phyloP scores from a whole-genome alignment of 2,888 invertebrate genomes.

The Rhaphigaster nebulosa region DNA sequence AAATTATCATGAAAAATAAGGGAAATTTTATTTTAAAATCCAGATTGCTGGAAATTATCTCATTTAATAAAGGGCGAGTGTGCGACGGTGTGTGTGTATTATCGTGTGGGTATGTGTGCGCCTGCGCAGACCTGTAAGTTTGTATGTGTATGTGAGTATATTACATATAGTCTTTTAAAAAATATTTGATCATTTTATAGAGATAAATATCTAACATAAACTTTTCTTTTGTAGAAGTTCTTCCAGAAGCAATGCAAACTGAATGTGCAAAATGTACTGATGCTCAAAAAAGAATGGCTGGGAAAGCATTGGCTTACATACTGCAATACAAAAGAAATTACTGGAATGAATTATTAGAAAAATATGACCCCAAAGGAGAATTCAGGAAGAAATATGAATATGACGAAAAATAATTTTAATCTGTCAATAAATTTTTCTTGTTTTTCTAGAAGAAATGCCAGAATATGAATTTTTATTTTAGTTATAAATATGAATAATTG shows the following conservation, averaged over 20 bases:
- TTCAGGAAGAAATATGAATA: conserved; percentile 61
- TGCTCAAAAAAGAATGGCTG: conserved; percentile 65
- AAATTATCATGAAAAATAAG: too few relatives aligned
- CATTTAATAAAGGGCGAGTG: neutral
- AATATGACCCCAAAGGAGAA: conserved; percentile 65
- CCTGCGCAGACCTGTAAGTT: too few relatives aligned
- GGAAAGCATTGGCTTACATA: conserved; percentile 65
- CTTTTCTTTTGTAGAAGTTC: conserved; percentile 64
- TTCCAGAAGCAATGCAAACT: conserved; percentile 66
- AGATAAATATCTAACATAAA: neutral
- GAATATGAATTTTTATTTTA: neutral
- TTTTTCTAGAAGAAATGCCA: neutral
- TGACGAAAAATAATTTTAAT: conserved; percentile 38
- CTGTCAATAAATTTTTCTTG: neutral
- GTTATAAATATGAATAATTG: neutral
- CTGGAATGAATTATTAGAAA: conserved; percentile 65
- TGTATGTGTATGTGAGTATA: neutral
- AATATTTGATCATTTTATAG: neutral
- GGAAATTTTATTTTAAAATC: too few relatives aligned
- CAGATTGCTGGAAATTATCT: too few relatives aligned
- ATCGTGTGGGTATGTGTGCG: too few relatives aligned
- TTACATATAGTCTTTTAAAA: neutral
- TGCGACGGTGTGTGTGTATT: too few relatives aligned
- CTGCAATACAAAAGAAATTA: conserved; percentile 65
- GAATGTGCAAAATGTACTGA: conserved; percentile 66